These are phyloP conservation scores for Spheniscus humboldti DNA, from an alignment of 2,797 vertebrate species.

Conservation along the genomic window DNA sequence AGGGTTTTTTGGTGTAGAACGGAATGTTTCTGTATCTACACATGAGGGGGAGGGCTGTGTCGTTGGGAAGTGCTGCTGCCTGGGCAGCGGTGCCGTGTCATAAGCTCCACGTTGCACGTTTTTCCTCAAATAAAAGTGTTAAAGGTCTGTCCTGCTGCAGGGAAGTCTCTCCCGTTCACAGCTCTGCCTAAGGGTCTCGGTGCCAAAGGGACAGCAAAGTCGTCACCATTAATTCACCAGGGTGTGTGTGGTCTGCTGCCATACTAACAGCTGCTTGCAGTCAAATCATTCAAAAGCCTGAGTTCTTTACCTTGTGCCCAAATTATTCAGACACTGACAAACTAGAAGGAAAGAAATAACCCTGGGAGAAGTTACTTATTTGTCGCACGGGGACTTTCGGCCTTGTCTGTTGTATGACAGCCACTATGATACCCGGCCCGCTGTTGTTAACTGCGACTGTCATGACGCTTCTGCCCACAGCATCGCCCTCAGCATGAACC, in stretches of 20 bases:
- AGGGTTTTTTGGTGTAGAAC: fast-evolving
- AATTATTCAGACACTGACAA: not conserved
- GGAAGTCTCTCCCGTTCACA: not conserved
- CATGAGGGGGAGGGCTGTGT: fast-evolving
- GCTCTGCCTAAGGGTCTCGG: not conserved
- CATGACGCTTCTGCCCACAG: fast-evolving
- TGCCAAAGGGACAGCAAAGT: too few relatives aligned
- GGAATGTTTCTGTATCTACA: fast-evolving
- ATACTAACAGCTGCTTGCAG: not conserved
- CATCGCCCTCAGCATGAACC: fast-evolving
- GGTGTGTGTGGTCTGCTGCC: fast-evolving
- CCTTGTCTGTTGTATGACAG: not conserved
- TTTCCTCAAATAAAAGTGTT: not conserved
- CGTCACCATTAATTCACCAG: fast-evolving
- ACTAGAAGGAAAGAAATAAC: not conserved
- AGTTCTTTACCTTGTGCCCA: not conserved
- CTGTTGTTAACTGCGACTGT: not conserved
- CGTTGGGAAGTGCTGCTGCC: not conserved
- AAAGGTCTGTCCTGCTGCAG: not conserved
- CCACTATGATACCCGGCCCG: fast-evolving
- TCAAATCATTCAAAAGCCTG: not conserved
- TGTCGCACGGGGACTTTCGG: not conserved
- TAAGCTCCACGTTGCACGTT: fast-evolving
- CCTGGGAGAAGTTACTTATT: not conserved
- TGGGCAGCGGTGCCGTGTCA: fast-evolving